Evolutionary conservation across 2,888 invertebrate species (phyloP), one percentile per base, ranked within the genome.

Genomic region (Capitulum mitella): DNA sequence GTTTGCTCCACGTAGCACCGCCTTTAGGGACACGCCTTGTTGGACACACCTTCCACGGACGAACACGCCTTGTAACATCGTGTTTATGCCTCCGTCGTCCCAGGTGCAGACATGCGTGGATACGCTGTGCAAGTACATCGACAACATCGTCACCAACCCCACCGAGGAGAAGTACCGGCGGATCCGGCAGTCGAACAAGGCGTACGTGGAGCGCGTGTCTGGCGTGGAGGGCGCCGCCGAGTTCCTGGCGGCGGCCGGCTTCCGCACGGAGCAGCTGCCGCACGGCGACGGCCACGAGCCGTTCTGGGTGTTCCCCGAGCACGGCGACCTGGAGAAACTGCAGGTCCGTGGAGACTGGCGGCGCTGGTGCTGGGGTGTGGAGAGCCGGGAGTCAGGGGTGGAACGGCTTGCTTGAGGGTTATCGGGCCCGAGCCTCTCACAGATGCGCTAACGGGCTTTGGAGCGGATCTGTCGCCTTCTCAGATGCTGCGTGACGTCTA

Each of bases 91-190:
- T n/a, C n/a, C n/a, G n/a, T n/a, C n/a, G n/a, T n/a, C 51, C n/a
- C 84, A 91, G 91, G 89, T 95, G 26, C 91, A 90, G 76, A 89
- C 89, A 1, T 95, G 97, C 84, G 90, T 96, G 22, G 93, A 95
- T 82, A 95, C 93, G 5, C 85, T 98, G 22, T 90, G 90, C 83
- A 95, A 94, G 85, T 97, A 97, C 87, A 86, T 98, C 82, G 93
- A 95, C 84, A 98, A 98, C 85, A 92, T 98, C 70, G 88, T 94
- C 3, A 90, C 90, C 75, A 89, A 94, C 86, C 96, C 96, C 0
- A 89, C 89, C 0, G 95, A 97, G 84, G 92, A 92, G 80, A 98
- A 98, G 85, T 98, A 91, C 86, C 91, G 92, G 83, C 94, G 93
- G 87, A 97, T 98, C 79, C 89, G 96, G 82, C 90, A 93, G 88